Evolutionary conservation across 2,113 vertebrate species (phyloP), one percentile per base, ranked within the genome.

Genomic region (Trogon melanurus): DNA sequence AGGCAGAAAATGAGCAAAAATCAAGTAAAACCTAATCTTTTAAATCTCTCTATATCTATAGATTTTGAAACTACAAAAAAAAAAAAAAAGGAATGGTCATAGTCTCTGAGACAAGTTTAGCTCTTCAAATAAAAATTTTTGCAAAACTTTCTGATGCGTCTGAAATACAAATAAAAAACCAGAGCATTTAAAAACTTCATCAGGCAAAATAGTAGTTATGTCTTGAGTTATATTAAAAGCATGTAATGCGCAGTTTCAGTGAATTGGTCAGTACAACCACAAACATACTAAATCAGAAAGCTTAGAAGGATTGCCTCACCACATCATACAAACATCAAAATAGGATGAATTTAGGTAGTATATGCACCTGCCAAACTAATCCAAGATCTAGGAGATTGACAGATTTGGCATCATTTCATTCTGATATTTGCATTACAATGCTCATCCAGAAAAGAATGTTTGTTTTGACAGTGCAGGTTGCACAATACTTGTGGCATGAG

Each of bases 381-480:
- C 23, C 17, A 80, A 56, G 34, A 50, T 13, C 72, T 34, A 5
- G 2, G 26, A 67, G 56, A 44, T 0, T 8, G 27, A 22, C 54
- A 16, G 56, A 44, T 74, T 60, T 66, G 44, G 11, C 34, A 41
- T 16, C 0, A 34, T 69, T 82, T 65, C n/a, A 13, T 61, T 25
- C 15, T 44, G 71, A 15, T 73, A 23, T 47, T 76, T 88, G 11
- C 17, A 50, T 61, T n/a, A 22, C 6, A 38, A 54, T 70, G 17
- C 12, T 73, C 41, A 76, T 17, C n/a, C n/a, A 64, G 72, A 79
- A 90, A 86, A 62, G 23, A 60, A 78, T 3, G 4, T 3, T 72
- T 21, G 3, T 73, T 85, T 70, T 0, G 0, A 58, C 4, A 6
- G 32, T 0, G 4, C 19, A 70, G 57, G 47, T 41, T 72, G 30